Conservation (phyloP, 1,140 invertebrate species). For the Drosophila pruinosa region DNA sequence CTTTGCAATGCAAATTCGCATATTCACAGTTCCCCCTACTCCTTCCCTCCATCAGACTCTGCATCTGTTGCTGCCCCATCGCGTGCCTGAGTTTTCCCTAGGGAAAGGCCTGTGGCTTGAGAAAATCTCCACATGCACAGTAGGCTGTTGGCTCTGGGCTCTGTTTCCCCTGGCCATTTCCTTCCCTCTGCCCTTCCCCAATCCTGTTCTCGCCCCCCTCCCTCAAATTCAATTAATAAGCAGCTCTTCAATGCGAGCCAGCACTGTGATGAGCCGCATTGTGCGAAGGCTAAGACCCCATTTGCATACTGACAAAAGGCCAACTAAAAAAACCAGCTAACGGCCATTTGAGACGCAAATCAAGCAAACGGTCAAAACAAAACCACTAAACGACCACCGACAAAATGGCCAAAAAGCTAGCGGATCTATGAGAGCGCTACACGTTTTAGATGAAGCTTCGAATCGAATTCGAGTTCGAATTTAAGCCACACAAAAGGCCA, state of each 20-base stretch:
- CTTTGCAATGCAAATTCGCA: constrained; percentile 41
- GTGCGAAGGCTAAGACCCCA: constrained; percentile 12
- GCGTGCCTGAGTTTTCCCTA: constrained; percentile 59
- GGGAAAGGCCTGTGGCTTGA: constrained; percentile 48
- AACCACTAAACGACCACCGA: background rate
- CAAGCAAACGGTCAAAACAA: background rate
- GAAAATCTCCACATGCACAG: too few species aligned
- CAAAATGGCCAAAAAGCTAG: constrained; percentile 3
- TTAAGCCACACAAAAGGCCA: constrained; percentile 13
- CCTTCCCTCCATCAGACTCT: background rate
- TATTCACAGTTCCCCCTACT: background rate
- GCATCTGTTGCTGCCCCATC: constrained; percentile 18
- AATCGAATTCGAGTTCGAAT: background rate
- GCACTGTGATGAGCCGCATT: background rate
- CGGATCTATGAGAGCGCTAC: constrained; percentile 3
- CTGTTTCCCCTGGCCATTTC: background rate
- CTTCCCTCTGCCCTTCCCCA: background rate
- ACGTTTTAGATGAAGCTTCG: constrained; percentile 11
- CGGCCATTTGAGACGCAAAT: constrained; percentile 12
- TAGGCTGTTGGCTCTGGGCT: constrained; percentile 26
- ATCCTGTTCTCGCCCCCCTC: background rate
- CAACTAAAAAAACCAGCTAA: constrained; percentile 7
- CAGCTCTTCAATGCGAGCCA: background rate
- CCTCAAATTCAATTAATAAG: background rate
- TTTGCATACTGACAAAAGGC: constrained; percentile 58